Evolutionary conservation across 35 echinoderm and acorn worm species (phyloP), one percentile per base, ranked within the genome.

Genomic region (Apostichopus japonicus): DNA sequence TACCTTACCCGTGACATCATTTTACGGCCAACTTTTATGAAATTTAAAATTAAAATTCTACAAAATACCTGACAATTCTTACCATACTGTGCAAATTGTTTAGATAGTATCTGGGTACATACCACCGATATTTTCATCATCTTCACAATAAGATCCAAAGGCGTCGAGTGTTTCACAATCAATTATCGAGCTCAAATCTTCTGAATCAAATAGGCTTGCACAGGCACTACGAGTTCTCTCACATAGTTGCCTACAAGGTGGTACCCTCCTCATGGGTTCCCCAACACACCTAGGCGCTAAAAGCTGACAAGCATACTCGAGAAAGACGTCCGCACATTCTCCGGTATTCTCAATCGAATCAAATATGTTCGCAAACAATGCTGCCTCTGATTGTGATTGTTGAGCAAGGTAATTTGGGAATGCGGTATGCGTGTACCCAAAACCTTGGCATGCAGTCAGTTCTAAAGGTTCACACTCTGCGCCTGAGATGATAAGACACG

Each of bases 391-490:
- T 88, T 88, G 86, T 0, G 25, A 27, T 27, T 27, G 25, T 27
- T 27, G 25, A 27, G 25, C 25, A 27, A 27, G 25, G 25, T 27
- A 27, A 27, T 27, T 27, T 27, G 25, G 25, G 1, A 27, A 27
- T 27, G 25, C 25, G 25, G 25, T 27, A 27, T 27, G 25, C 25
- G 25, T 27, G 25, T 27, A 27, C 25, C 25, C 25, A 27, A 27
- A 27, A 0, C 25, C 25, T 53, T 88, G 59, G 15, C 86, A 88
- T 5, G 62, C 23, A 53, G 21, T 54, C 21, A 88, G 24, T 73
- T 88, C 86, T 63, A 88, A 21, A n/a, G 86, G 86, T 72, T 51
- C 59, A 73, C 86, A 88, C 13, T 70, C 21, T 55, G 80, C 53
- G 14, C 9, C 23, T 17, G 17, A 5, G 27, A 25, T 7, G 56